Evolutionary conservation across 30 jellyfish, hydroid and myxozoan genomes (phyloP).

Genomic region (Clytia hemisphaerica): DNA sequence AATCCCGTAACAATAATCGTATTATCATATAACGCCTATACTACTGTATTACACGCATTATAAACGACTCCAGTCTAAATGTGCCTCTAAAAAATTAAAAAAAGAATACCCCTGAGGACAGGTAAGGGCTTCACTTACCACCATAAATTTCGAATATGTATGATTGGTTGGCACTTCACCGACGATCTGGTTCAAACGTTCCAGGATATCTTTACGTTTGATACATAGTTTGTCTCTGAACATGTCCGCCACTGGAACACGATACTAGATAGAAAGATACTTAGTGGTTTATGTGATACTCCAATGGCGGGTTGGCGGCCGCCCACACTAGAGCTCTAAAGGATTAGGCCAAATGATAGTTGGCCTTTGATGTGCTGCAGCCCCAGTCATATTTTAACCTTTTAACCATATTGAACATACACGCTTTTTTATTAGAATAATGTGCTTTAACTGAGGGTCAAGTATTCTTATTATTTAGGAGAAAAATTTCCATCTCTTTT

Average conservation of each 20-base stretch:
- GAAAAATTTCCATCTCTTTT: no score
- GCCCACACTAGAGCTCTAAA: no score
- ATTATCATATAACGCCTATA: no score
- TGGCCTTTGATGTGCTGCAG: no score
- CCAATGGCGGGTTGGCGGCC: no score
- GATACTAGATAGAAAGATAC: conserved; percentile 28
- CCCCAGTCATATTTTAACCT: neutral
- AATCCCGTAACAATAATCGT: no score
- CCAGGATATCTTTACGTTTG: conserved; percentile 39
- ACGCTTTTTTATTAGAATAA: neutral
- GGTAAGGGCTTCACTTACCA: conserved; percentile 13
- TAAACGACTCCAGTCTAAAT: no score
- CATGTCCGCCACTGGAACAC: conserved; percentile 39
- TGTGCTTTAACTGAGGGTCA: no score
- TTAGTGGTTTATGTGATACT: no score
- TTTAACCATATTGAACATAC: neutral
- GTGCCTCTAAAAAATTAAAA: neutral
- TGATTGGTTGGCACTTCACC: conserved; percentile 47
- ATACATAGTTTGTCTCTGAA: conserved; percentile 40
- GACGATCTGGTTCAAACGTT: conserved; percentile 13
- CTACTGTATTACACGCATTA: no score
- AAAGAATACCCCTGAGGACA: neutral
- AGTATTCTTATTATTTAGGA: no score
- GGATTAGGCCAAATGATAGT: neutral
- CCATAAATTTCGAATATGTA: conserved; percentile 44